A percentile compares a stretch with the other conserved stretches of the same genome.
phyloP scores from a whole-genome alignment of 2,113 vertebrate species.

The Onychostoma macrolepis region DNA sequence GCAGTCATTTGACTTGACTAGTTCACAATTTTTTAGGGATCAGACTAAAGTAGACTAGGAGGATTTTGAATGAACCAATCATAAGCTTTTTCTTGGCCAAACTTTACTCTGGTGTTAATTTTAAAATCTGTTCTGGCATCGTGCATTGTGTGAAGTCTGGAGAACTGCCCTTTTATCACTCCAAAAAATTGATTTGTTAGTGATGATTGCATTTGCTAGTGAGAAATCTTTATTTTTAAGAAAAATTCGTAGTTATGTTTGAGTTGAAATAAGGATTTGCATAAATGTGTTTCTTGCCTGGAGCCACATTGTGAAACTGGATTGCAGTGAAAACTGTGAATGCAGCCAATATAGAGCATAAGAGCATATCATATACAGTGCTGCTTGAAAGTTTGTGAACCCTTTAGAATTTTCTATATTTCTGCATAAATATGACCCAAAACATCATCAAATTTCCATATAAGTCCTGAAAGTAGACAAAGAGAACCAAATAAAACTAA shows the following conservation, averaged over 20 bases:
- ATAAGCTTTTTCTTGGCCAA: not conserved
- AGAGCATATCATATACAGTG: not conserved
- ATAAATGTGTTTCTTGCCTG: not conserved
- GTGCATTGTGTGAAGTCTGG: not conserved
- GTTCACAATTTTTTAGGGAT: not conserved
- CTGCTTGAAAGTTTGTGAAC: no score
- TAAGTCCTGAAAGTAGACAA: no score
- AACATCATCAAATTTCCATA: no score
- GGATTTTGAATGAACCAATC: not conserved
- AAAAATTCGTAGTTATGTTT: not conserved
- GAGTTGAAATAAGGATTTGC: not conserved
- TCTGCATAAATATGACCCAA: no score
- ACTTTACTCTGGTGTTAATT: not conserved
- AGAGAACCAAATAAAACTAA: no score
- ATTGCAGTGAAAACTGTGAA: not conserved
- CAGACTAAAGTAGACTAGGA: not conserved
- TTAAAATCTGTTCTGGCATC: not conserved
- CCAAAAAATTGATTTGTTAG: not conserved
- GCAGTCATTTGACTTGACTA: not conserved
- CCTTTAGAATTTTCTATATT: no score
- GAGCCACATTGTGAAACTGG: not conserved
- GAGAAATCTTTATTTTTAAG: not conserved
- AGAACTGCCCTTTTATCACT: not conserved
- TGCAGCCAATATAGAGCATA: not conserved
- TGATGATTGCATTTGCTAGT: not conserved